Percentiles rank a stretch among this genome's conserved stretches.
Evolutionary conservation across 2,797 vertebrate genomes (phyloP).

Genomic region (Anguilla anguilla): DNA sequence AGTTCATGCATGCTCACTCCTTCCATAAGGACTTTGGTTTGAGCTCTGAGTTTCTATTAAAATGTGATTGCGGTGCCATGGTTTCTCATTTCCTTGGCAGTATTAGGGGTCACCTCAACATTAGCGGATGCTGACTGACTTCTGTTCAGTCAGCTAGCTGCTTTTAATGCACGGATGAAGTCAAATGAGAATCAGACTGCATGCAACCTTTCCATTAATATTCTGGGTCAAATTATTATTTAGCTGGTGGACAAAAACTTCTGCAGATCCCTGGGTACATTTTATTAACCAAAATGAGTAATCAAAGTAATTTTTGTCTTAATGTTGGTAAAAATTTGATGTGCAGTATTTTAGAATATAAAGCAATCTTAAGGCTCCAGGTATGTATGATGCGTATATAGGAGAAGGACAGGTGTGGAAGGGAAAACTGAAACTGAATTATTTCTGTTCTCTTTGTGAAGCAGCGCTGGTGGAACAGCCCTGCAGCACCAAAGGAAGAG

Average conservation of each 20-base stretch:
- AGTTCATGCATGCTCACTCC: neutral
- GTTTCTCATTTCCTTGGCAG: neutral
- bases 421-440: neutral
- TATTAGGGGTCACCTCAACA: neutral
- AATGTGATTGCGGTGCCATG: neutral
- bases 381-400: neutral
- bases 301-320: neutral
- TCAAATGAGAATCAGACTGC: neutral
- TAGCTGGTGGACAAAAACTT: no score
- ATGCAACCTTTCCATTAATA: neutral
- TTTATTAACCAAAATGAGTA: neutral
- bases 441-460: neutral
- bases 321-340: no score
- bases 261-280: neutral
- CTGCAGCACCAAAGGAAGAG: neutral
- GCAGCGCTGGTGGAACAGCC: neutral
- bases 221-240: no score
- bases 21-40: neutral
- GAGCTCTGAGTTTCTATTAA: neutral
- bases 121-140: neutral
- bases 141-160: neutral
- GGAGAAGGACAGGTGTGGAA: neutral
- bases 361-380: neutral
- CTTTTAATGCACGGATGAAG: neutral
- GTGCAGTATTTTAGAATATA: neutral